Evolutionary conservation across 1,140 invertebrate genomes (phyloP), one percentile per base, ranked within the genome.

Genomic region (Neuroterus valhalla): DNA sequence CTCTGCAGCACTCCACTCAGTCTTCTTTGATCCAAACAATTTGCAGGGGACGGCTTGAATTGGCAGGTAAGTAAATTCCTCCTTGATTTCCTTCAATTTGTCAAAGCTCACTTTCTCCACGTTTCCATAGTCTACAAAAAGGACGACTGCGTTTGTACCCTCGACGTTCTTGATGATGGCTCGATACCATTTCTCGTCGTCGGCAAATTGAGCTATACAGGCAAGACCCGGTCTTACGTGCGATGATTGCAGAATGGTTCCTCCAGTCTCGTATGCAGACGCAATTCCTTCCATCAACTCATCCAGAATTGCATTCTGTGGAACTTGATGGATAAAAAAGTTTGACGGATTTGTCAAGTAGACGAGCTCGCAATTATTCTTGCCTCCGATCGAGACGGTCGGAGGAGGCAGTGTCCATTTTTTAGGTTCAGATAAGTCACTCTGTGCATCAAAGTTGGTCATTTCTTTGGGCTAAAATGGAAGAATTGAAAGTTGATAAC

Each of bases 121-220:
- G 62, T 91, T 91, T 15, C 92, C 92, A 81, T 92, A 93, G 80
- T 94, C 93, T 3, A 93, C 82, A 79, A 92, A 93, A 6, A 87
- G 77, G 5, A 94, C 91, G 5, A 43, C 81, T 2, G 73, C 87
- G 3, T 43, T 72, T 2, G 50, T 23, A 15, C 48, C 66, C 69
- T 91, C 87, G 10, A 87, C 80, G 45, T 77, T 79, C 78, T 89
- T 88, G 17, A 93, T 85, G 17, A 89, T 52, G 2, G 90, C 92
- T 79, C 93, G 85, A 72, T 93, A 93, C 92, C 92, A 93, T 21
- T 77, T 82, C 0, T 84, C 75, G 84, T 93, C 92, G 21, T 86
- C 90, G 0, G 87, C 87, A 74, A 90, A 93, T 68, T 91, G 88
- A 42, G 92, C 92, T 19, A 93, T 75, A 73, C 92, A 93, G 23